Conservation (phyloP, 2,888 invertebrate species). For the Nemoura dubitans region DNA sequence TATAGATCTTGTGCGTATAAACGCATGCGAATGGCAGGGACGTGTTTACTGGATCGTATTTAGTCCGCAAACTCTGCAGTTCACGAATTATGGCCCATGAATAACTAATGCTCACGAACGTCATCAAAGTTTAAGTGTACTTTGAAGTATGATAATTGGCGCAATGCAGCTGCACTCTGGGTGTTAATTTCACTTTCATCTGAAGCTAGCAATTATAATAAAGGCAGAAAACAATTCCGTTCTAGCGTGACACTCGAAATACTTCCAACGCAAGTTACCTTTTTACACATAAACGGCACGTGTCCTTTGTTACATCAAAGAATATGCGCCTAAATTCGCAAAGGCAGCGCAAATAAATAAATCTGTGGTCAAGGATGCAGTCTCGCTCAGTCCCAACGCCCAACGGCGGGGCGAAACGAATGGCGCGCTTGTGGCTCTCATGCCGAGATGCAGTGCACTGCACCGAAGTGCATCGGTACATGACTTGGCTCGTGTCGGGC, state of each 20-base stretch:
- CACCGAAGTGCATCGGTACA: neutral
- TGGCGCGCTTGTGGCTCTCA: no score
- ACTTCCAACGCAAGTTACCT: neutral
- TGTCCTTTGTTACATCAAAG: neutral
- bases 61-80: neutral
- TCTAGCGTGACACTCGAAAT: neutral
- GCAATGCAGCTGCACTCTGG: neutral
- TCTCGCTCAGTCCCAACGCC: neutral
- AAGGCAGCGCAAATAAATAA: neutral
- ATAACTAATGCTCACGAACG: neutral
- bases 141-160: neutral
- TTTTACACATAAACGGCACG: neutral
- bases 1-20: no score
- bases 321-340: neutral
- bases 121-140: neutral
- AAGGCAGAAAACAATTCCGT: neutral
- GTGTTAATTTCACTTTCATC: neutral
- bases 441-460: neutral
- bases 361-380: neutral
- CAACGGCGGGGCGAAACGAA: no score
- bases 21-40: neutral
- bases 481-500: neutral
- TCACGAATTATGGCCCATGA: neutral
- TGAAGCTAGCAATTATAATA: neutral
- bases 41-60: neutral